Evolutionary conservation across 2,797 vertebrate species (phyloP).

Genomic region (Mormyrus hasselquistii): DNA sequence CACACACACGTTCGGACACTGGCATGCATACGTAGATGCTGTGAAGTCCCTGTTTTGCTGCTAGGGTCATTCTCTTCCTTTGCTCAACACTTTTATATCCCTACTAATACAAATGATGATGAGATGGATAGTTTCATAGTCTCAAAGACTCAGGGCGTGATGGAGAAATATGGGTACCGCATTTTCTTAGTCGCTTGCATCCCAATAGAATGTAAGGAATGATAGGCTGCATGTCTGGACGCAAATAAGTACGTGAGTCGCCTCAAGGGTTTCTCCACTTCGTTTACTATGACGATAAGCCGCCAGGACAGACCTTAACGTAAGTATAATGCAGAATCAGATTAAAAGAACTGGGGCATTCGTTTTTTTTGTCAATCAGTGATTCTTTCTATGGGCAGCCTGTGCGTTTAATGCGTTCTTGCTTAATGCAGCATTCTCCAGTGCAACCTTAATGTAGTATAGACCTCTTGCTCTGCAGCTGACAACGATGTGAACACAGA

Average conservation of each 20-base stretch:
- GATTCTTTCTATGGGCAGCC: neutral
- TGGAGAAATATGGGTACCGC: conserved; percentile 1
- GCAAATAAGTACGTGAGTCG: neutral
- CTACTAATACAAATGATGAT: neutral
- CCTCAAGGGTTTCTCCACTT: neutral
- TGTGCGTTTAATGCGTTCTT: neutral
- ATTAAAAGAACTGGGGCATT: neutral
- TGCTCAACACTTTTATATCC: neutral
- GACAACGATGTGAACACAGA: neutral
- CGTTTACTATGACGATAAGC: conserved; percentile 11
- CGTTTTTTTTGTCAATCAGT: neutral
- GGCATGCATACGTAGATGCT: neutral
- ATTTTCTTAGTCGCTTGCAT: conserved; percentile 14
- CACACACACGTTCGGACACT: neutral
- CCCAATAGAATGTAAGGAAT: conserved; percentile 5
- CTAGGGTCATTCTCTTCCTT: neutral
- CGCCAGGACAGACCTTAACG: conserved; percentile 11
- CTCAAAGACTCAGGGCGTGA: conserved; percentile 15
- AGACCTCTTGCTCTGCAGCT: neutral
- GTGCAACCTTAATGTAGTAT: neutral
- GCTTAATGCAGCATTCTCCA: conserved; percentile 11
- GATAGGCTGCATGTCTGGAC: conserved; percentile 2
- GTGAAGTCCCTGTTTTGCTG: conserved; percentile 12
- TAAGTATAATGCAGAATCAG: conserved; percentile 16
- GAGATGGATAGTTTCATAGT: neutral